Percentiles rank a stretch among this genome's conserved stretches.
Conservation (phyloP, 2,797 vertebrate species). For the Thunnus albacares region DNA sequence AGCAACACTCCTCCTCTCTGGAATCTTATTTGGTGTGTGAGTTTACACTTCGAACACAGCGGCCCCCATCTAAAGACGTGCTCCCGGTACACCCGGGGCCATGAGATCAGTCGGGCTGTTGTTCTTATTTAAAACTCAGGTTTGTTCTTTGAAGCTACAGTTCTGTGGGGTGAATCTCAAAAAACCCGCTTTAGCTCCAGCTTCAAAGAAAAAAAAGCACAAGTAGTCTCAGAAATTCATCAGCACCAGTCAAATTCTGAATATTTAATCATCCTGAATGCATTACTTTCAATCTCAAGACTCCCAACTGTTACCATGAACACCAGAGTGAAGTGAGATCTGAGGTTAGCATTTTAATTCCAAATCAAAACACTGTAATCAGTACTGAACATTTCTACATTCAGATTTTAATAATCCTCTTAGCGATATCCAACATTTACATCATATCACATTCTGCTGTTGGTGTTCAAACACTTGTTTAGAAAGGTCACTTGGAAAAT, state of each 20-base stretch:
- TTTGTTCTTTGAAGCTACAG: not conserved
- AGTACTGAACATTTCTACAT: not conserved
- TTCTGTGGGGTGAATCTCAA: slow-evolving; percentile 3
- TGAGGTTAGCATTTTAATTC: not conserved
- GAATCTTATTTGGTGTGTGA: slow-evolving; percentile 15
- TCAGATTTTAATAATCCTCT: not conserved
- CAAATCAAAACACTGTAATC: not conserved
- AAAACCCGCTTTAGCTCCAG: not conserved
- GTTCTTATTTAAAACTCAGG: slow-evolving; percentile 12
- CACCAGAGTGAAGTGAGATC: not conserved
- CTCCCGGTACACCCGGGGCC: not conserved
- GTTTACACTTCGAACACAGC: slow-evolving; percentile 4
- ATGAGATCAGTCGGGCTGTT: not conserved
- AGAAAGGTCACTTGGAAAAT: too few species aligned
- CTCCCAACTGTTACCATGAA: not conserved
- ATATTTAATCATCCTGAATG: not conserved
- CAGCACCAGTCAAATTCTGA: not conserved
- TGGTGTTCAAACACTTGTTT: too few species aligned
- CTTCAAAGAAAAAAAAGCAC: not conserved
- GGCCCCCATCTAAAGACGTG: not conserved
- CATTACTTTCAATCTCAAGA: not conserved
- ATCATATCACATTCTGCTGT: too few species aligned
- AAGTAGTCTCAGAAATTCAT: not conserved
- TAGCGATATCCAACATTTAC: not conserved
- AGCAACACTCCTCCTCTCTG: slow-evolving; percentile 8